Base-by-base conservation (phyloP, 1,140 invertebrate species). In the Sinonovacula constricta region DNA sequence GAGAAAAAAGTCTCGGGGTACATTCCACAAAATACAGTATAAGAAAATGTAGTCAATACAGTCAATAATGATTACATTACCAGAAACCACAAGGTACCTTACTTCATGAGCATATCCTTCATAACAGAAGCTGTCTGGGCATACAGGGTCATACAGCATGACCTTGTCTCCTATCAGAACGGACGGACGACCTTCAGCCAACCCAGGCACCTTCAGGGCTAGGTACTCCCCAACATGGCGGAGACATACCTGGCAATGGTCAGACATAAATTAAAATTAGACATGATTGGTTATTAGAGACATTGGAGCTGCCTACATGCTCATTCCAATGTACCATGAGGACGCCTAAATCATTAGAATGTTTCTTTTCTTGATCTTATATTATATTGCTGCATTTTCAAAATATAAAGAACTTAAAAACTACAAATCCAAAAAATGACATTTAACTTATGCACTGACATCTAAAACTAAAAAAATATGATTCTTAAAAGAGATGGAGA, bases 161-260 rank as follows among this genome's bases (percentile, higher is more conserved):
- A 95, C 93, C 88, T 91, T 93, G 89, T 98, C 97, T 0, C 96
- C 96, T 57, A 94, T 86, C 49, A 97, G 92, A 7, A 98, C 88
- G 1, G 96, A 97, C 2, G 97, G 97, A 59, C 97, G 93, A 82
- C 93, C 94, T 89, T 98, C 97, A 62, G 93, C 92, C 14, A 98
- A 91, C 70, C 96, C 95, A 60, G 94, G 94, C 45, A 98, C 94
- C 87, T 94, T 92, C 65, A 98, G 88, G 15, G 92, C 91, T 5
- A 98, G 90, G 91, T 92, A 97, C 78, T 95, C 94, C 1, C 93
- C 93, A 78, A 89, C 91, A 7, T 85, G 91, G 10, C 92, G 92
- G 39, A 89, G 63, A 77, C 81, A 87, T 5, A 88, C 88, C 88
- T 89, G 78, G 3, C 81, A n/a, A 66, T n/a, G 66, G 5, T 59